Percentiles rank a stretch among this genome's conserved stretches.
phyloP scores from a whole-genome alignment of 2,113 vertebrate species.

The Lates calcarifer region DNA sequence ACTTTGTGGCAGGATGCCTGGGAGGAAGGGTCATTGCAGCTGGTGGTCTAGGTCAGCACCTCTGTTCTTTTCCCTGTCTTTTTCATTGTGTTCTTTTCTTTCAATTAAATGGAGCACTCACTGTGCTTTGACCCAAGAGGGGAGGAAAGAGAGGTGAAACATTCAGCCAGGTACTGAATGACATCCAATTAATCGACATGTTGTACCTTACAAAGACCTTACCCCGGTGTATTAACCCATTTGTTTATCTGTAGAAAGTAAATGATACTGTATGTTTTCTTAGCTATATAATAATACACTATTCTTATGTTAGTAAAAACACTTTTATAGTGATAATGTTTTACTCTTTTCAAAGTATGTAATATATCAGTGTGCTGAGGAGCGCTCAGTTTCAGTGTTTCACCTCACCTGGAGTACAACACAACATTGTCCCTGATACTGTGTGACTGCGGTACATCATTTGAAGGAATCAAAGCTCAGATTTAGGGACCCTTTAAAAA shows the following conservation, averaged over 20 bases:
- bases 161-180: background rate
- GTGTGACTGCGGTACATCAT: too few relatives aligned
- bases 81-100: background rate
- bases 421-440: too few relatives aligned
- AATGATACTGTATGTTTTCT: too few relatives aligned
- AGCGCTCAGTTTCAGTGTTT: background rate
- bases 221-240: too few relatives aligned
- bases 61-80: background rate
- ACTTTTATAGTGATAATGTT: too few relatives aligned
- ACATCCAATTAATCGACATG: background rate
- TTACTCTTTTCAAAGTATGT: too few relatives aligned
- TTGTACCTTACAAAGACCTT: background rate
- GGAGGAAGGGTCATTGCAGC: slow-evolving; percentile 91
- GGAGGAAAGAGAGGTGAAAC: background rate
- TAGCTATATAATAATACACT: too few relatives aligned
- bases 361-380: background rate
- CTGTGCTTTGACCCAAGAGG: background rate
- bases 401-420: background rate
- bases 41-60: slow-evolving; percentile 92
- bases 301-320: too few relatives aligned
- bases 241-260: background rate
- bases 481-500: background rate
- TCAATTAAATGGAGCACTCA: background rate
- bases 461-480: background rate
- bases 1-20: slow-evolving; percentile 93